A percentile compares a stretch with the other conserved stretches of the same genome.
phyloP scores from a whole-genome alignment of 2,797 vertebrate genomes.

The Myotis myotis region DNA sequence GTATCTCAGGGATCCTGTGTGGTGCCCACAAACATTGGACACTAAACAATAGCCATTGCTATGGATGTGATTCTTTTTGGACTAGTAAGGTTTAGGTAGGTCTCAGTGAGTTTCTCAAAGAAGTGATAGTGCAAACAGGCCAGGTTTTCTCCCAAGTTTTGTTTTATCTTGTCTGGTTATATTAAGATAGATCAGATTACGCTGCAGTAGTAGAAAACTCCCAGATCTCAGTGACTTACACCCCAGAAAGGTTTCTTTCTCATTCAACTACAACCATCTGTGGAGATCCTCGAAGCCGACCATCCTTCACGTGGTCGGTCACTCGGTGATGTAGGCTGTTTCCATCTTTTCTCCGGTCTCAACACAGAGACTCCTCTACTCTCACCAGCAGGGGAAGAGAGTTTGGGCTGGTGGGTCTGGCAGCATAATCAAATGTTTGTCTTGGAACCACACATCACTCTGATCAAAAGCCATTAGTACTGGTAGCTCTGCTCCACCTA shows the following conservation, averaged over 20 bases:
- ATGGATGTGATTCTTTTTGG: neutral
- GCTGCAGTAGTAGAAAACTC: neutral
- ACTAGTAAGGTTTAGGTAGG: neutral
- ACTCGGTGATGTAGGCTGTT: neutral
- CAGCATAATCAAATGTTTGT: neutral
- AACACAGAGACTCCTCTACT: neutral
- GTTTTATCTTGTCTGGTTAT: neutral
- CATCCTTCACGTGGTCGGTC: neutral
- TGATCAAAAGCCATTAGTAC: neutral
- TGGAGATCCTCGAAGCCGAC: neutral
- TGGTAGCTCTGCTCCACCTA: neutral
- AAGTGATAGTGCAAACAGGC: neutral
- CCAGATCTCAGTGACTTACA: neutral
- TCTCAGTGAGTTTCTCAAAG: neutral
- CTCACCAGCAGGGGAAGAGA: neutral
- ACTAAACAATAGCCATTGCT: neutral
- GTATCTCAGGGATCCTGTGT: no score
- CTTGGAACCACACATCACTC: neutral
- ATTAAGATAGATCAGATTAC: neutral
- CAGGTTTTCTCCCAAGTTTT: neutral
- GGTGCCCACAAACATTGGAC: neutral
- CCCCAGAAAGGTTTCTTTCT: neutral
- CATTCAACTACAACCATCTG: neutral
- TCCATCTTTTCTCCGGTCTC: neutral
- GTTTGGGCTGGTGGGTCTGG: neutral